These are phyloP conservation scores for Agrotis exclamationis DNA, from an alignment of 2,888 invertebrate genomes.

Conservation along the genomic window DNA sequence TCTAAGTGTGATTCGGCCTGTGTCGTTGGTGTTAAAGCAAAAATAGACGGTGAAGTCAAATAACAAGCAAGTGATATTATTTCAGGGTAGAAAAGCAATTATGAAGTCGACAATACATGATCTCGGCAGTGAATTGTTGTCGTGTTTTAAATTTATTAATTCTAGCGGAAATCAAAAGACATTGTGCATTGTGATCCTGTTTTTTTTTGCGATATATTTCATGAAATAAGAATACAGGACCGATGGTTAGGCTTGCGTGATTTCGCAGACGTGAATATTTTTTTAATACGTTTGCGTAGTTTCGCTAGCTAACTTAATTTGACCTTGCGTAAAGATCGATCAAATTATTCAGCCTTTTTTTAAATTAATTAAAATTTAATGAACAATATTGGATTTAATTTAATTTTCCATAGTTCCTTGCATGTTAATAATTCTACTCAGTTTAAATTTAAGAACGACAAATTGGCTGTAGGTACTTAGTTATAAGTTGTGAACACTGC, in stretches of 20 bases:
- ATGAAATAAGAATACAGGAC: too few species aligned
- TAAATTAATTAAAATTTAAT: not conserved
- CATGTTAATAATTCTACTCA: slow-evolving; percentile 26
- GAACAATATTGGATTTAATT: slow-evolving; percentile 10
- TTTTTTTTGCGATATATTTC: too few species aligned
- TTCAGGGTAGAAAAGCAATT: slow-evolving; percentile 1
- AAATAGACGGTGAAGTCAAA: not conserved
- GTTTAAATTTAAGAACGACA: slow-evolving; percentile 36
- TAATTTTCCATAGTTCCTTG: not conserved
- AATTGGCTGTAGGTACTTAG: slow-evolving; percentile 61
- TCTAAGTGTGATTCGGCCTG: too few species aligned
- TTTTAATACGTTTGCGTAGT: not conserved
- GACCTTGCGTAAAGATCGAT: not conserved
- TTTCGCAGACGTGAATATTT: too few species aligned
- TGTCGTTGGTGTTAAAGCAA: not conserved
- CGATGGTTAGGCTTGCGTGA: too few species aligned
- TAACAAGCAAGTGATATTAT: not conserved
- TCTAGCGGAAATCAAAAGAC: too few species aligned
- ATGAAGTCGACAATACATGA: not conserved
- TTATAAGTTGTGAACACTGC: slow-evolving; percentile 58
- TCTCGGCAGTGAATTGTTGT: not conserved
- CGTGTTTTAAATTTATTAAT: not conserved
- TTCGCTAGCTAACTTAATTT: not conserved
- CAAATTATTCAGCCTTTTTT: slow-evolving; percentile 8
- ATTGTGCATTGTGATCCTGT: too few species aligned